These are phyloP conservation scores for Lepidurus packardi DNA, from an alignment of 1,140 invertebrate species.

Conservation along the genomic window DNA sequence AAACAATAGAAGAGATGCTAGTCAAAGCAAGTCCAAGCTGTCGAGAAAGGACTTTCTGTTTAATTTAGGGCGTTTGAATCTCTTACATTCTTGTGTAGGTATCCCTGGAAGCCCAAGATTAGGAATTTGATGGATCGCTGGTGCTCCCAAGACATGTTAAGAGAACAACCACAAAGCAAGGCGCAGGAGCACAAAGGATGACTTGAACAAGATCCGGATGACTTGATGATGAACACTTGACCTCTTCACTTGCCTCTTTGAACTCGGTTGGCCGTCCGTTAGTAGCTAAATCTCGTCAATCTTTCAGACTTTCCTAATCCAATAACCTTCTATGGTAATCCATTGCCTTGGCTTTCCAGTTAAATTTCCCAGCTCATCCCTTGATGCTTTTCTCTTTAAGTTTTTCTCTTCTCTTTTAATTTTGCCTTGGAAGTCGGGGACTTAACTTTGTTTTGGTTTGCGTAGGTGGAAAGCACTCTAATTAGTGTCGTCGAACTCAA, in stretches of 20 bases:
- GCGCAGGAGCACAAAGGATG: neutral
- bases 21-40: too few relatives aligned
- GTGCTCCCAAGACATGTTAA: too few relatives aligned
- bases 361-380: too few relatives aligned
- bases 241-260: neutral
- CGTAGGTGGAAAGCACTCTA: neutral
- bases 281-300: conserved; percentile 4
- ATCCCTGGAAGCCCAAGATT: too few relatives aligned
- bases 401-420: too few relatives aligned
- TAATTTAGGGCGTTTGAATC: too few relatives aligned
- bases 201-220: neutral
- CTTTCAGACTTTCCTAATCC: neutral
- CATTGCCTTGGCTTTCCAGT: neutral
- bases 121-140: too few relatives aligned
- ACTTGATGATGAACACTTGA: neutral
- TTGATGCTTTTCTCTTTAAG: too few relatives aligned
- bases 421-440: neutral
- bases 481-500: neutral
- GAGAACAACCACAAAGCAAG: neutral
- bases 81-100: too few relatives aligned
- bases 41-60: too few relatives aligned
- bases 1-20: too few relatives aligned
- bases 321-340: neutral
- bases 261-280: too few relatives aligned
- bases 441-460: neutral